A percentile compares a stretch with the other conserved stretches of the same genome.
Evolutionary conservation across 2,797 vertebrate genomes (phyloP).

Genomic region (Gambusia yucatana): DNA sequence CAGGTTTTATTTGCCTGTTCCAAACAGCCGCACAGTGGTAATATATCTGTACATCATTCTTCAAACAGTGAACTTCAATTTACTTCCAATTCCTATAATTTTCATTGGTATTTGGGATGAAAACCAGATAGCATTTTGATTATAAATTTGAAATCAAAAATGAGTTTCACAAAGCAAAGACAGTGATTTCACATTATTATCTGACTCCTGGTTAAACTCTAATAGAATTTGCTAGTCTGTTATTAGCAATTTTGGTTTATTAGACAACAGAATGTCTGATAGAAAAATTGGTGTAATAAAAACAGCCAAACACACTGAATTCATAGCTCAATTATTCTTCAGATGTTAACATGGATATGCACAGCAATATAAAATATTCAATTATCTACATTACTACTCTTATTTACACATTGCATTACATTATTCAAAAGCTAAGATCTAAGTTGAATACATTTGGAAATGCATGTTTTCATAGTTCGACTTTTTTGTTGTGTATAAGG

Average conservation of each 20-base stretch:
- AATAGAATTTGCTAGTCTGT: too few species aligned
- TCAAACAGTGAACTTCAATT: background rate
- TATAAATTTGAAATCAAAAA: background rate
- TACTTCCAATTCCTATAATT: background rate
- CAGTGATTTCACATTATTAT: background rate
- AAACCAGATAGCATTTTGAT: background rate
- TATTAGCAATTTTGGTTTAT: background rate
- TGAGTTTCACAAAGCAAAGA: background rate
- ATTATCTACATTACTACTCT: too few species aligned
- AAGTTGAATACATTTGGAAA: too few species aligned
- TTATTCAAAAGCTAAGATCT: too few species aligned
- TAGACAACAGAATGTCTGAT: background rate
- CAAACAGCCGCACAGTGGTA: background rate
- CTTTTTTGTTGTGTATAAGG: too few species aligned
- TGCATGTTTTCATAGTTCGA: too few species aligned
- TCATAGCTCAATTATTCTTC: too few species aligned
- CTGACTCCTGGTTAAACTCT: background rate
- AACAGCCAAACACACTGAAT: too few species aligned
- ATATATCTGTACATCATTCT: background rate
- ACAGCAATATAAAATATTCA: too few species aligned
- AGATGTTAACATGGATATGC: too few species aligned
- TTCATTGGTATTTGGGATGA: background rate
- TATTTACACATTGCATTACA: too few species aligned
- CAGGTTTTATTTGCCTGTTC: constrained; percentile 1
- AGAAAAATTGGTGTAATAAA: too few species aligned